Evolutionary conservation across 2,888 invertebrate species (phyloP).

Genomic region (Gryllus longicercus): DNA sequence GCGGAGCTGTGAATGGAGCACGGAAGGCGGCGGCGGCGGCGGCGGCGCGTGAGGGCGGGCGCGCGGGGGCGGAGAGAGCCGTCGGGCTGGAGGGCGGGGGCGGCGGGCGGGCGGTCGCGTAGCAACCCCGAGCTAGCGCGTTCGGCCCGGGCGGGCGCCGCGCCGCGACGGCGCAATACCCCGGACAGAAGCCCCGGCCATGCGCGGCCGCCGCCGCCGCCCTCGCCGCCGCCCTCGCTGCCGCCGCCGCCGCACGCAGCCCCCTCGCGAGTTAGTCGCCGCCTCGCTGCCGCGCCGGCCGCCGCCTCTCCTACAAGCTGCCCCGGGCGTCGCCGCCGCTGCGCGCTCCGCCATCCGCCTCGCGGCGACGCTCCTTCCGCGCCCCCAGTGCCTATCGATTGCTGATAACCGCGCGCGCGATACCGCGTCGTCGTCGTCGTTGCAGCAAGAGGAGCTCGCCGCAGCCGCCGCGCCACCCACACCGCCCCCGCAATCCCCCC

Average conservation of each 20-base stretch:
- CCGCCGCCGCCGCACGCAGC: neutral
- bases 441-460: neutral
- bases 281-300: neutral
- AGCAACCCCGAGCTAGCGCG: neutral
- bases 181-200: slow-evolving; percentile 3
- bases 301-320: neutral
- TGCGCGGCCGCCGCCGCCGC: neutral
- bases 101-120: neutral
- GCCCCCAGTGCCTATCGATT: neutral
- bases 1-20: neutral
- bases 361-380: neutral
- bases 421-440: no score
- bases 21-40: neutral
- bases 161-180: slow-evolving; percentile 10
- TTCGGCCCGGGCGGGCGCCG: neutral
- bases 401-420: neutral
- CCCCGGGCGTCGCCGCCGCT: neutral
- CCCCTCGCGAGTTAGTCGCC: neutral
- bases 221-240: neutral
- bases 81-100: neutral
- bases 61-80: neutral
- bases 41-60: neutral
- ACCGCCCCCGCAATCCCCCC: neutral
- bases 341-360: neutral
- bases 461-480: neutral